Conservation (phyloP, 1,140 invertebrate species). For the Ceratoteleas bidentatus region DNA sequence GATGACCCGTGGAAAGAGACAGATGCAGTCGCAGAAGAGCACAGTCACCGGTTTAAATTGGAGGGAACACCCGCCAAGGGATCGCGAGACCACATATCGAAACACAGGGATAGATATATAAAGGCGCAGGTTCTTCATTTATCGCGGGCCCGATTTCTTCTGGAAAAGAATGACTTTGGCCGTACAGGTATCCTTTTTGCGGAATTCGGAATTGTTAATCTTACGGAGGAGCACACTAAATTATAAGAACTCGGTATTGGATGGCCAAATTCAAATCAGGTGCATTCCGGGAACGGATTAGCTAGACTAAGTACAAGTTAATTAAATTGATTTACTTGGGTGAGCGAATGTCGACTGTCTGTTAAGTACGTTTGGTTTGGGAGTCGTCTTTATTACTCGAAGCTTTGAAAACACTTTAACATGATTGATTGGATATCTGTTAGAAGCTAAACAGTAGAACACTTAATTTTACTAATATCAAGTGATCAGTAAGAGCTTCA, state of each 20-base stretch:
- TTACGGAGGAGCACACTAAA: conserved; percentile 12
- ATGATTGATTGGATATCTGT: too few species aligned
- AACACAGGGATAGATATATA: conserved; percentile 59
- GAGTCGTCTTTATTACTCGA: background rate
- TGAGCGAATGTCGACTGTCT: background rate
- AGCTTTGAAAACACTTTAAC: too few species aligned
- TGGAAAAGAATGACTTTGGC: conserved; percentile 54
- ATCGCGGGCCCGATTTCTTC: conserved; percentile 56
- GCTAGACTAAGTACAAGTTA: conserved; percentile 29
- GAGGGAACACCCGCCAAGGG: conserved; percentile 77
- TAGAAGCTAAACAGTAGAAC: too few species aligned
- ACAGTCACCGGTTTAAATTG: conserved; percentile 80
- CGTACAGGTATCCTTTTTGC: conserved; percentile 50
- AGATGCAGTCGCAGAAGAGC: conserved; percentile 69
- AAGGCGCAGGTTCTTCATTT: conserved; percentile 61
- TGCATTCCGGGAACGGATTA: conserved; percentile 25
- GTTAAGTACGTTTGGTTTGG: background rate
- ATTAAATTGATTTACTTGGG: conserved; percentile 24
- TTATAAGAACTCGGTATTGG: conserved; percentile 22
- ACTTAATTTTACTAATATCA: too few species aligned
- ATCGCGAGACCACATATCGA: conserved; percentile 66
- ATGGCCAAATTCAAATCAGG: conserved; percentile 39
- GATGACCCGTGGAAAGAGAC: conserved; percentile 34
- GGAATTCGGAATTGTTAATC: conserved; percentile 60
- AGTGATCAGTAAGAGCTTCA: too few species aligned